Evolutionary conservation across 92 coral and sea anemone genomes (phyloP), one percentile per base, ranked within the genome.

Genomic region (Porites divaricata): DNA sequence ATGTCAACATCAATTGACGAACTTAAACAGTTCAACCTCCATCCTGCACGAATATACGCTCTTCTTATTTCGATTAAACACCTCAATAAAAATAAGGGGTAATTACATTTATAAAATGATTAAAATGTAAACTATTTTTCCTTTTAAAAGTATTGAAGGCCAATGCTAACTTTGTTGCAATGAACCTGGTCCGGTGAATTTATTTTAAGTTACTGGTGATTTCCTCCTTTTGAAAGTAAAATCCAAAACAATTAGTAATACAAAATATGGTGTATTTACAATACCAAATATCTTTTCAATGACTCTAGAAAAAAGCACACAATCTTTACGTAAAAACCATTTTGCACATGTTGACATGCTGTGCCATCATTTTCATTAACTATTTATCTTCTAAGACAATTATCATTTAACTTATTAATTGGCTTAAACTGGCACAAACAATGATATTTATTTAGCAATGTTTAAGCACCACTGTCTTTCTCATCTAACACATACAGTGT

Each of bases 21-120:
- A 91, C 95, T 88, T 66, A 14, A 80, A 71, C 90, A 91, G 95
- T 88, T 91, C 92, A 91, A 91, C 95, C 63, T 14, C 81, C 24
- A 78, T 91, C 88, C 95, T 80, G 82, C 88, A 50, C 50, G 81
- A 74, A 84, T 72, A 72, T 72, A 75, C 51, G 53, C 67, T 35
- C 45, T 84, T 50, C 71, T 51, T 50, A 66, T 76, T 67, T 70
- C 16, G 52, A 56, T 70, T 64, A 75, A 72, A 54, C 12, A 76
- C 88, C 88, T 84, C 82, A 84, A 75, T 64, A 84, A 74, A 84
- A 84, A 16, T 76, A 84, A 84, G 88, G 82, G 65, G 16, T 56
- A 62, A 72, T 20, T n/a, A 11, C 88, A 75, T 75, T 84, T 75
- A 84, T 75, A 76, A 84, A 84, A 84, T 84, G 81, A 41, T 52